Evolutionary conservation across 1,140 invertebrate species (phyloP).

Genomic region (Orius laevigatus): DNA sequence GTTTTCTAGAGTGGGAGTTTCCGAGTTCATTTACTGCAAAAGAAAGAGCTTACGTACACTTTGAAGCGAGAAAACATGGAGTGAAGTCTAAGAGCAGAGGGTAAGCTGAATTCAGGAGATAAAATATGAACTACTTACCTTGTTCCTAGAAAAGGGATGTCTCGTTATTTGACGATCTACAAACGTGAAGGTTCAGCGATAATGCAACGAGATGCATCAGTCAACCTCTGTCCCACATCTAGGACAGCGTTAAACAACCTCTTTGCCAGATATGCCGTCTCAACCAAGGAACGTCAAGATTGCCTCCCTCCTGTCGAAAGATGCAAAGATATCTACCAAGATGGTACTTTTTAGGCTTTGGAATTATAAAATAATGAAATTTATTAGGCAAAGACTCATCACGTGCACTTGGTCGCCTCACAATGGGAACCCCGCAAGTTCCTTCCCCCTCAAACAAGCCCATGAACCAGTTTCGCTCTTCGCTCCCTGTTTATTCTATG

Average conservation of each 20-base stretch:
- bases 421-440: slow-evolving; percentile 42
- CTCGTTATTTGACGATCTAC: slow-evolving; percentile 52
- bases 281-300: slow-evolving; percentile 50
- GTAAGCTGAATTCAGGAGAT: slow-evolving; percentile 27
- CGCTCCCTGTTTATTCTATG: slow-evolving; percentile 55
- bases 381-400: slow-evolving; percentile 31
- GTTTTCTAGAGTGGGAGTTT: slow-evolving; percentile 32
- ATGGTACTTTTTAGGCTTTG: slow-evolving; percentile 3
- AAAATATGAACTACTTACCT: not conserved
- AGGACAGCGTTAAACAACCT: slow-evolving; percentile 39
- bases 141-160: slow-evolving; percentile 41
- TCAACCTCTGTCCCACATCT: slow-evolving; percentile 45
- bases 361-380: slow-evolving; percentile 1
- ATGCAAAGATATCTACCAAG: slow-evolving; percentile 13
- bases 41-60: slow-evolving; percentile 63
- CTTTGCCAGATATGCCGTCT: slow-evolving; percentile 50
- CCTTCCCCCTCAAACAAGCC: slow-evolving; percentile 36
- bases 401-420: slow-evolving; percentile 39
- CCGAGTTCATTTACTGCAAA: slow-evolving; percentile 55
- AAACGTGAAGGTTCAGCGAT: slow-evolving; percentile 54
- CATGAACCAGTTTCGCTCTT: slow-evolving; percentile 33
- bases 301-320: slow-evolving; percentile 37
- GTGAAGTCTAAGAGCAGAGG: slow-evolving; percentile 58
- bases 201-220: slow-evolving; percentile 48
- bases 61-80: slow-evolving; percentile 40